phyloP scores from a whole-genome alignment of 2,888 invertebrate genomes.

The Monochamus alternatus region DNA sequence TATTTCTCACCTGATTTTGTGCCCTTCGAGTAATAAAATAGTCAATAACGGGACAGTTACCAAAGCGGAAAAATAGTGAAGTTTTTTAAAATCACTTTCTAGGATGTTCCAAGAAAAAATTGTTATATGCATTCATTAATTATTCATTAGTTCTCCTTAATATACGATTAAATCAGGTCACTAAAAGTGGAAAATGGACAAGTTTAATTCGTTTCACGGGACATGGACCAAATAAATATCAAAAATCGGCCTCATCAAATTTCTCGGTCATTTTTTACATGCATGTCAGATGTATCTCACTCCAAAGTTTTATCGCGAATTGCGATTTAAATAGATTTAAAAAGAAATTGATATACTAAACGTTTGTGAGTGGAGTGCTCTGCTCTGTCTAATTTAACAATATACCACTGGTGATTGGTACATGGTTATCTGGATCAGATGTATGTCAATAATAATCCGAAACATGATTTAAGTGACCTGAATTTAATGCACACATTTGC shows the following conservation, averaged over 20 bases:
- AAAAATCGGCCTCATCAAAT: slow-evolving; percentile 12
- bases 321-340: slow-evolving; percentile 20
- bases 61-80: too few relatives aligned
- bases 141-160: neutral
- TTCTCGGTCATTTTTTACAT: slow-evolving; percentile 8
- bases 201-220: slow-evolving; percentile 9
- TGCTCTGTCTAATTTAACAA: slow-evolving; percentile 6
- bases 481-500: slow-evolving; percentile 47
- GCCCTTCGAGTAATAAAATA: too few relatives aligned
- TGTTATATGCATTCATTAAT: neutral
- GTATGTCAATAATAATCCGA: slow-evolving; percentile 49
- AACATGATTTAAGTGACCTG: slow-evolving; percentile 52
- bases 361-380: slow-evolving; percentile 13
- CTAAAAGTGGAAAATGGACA: neutral
- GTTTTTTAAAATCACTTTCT: too few relatives aligned
- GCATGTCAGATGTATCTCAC: slow-evolving; percentile 10
- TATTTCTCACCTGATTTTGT: too few relatives aligned
- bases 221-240: neutral
- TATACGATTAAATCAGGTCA: neutral
- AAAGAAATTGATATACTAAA: slow-evolving; percentile 17
- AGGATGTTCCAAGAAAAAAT: too few relatives aligned
- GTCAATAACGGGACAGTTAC: too few relatives aligned
- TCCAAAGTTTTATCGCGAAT: slow-evolving; percentile 17
- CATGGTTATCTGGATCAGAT: slow-evolving; percentile 48
- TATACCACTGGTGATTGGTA: slow-evolving; percentile 38